Conservation (phyloP, 2,113 vertebrate genomes). For the Microtus richardsoni region DNA sequence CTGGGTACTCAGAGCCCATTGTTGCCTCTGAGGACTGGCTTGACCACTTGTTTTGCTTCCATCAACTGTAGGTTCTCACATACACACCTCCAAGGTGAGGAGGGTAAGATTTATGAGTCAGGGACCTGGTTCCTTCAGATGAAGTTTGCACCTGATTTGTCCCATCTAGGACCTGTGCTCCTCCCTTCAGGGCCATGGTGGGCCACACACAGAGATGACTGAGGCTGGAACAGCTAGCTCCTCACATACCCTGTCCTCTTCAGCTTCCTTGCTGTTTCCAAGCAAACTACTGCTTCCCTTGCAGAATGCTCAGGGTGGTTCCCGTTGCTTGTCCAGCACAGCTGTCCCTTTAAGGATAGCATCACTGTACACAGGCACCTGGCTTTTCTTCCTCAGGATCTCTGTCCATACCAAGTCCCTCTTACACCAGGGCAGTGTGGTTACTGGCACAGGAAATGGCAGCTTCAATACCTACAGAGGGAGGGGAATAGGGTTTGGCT, state of each 20-base stretch:
- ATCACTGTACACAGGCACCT: neutral
- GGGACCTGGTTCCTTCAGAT: neutral
- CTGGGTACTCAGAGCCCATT: neutral
- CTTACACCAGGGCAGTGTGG: neutral
- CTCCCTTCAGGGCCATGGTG: too few species aligned
- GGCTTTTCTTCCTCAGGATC: neutral
- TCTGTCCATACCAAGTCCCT: neutral
- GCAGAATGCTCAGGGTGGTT: too few species aligned
- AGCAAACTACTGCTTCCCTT: neutral
- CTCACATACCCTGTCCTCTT: neutral
- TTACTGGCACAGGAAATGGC: neutral
- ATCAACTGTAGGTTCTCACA: neutral
- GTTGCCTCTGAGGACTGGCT: neutral
- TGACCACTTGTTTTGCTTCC: neutral
- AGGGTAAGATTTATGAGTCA: neutral
- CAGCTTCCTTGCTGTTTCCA: neutral
- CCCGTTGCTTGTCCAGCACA: too few species aligned
- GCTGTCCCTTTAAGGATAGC: neutral
- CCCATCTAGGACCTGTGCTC: neutral
- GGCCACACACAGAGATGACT: too few species aligned
- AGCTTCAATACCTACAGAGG: too few species aligned
- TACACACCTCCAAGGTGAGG: neutral
- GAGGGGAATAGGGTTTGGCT: neutral
- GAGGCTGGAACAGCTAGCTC: neutral
- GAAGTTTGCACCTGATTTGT: fast-evolving